Base-by-base conservation (phyloP, 23 tunicate species). In the Styela plicata region DNA sequence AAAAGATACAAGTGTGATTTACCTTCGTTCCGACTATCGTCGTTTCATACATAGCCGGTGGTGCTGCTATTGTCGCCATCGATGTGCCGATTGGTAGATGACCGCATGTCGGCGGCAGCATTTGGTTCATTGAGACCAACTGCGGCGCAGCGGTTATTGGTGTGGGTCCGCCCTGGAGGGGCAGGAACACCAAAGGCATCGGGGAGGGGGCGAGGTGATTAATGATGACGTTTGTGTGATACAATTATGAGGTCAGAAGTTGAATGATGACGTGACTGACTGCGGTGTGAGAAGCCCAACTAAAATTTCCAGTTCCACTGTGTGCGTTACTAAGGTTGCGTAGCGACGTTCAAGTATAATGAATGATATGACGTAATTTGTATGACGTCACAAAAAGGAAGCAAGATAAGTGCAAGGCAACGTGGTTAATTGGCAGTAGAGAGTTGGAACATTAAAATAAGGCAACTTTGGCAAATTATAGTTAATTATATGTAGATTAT, bases 151-250 rank as follows among this genome's bases (percentile, higher is more conserved):
- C 81, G 28, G 27, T 36, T 21, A 57, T 24, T 23, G 81, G 31
- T 57, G 66, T 53, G 0, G 25, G 57, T 7, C 57, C 66, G 66
- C 81, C 81, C 66, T 52, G 81, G 65, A 76, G 25, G 64, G 81
- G 81, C 66, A 76, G 67, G n/a, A 76, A 76, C 81, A 76, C 81
- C 81, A 76, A 74, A n/a, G 81, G 53, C 81, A 76, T 76, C 81
- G 81, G 66, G 31, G 81, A 76, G 62, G 81, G 81, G 81, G 62
- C 81, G 1, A 76, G 81, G 26, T 76, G 81, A 76, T 76, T 52
- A 53, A 76, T 53, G 81, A 1, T 76, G 81, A 27, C 81, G 81
- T 76, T 76, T 76, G 66, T 0, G 31, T 25, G 57, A 44, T 44
- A 44, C 57, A 44, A 44, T 13, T 44, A 44, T 13, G 57, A 44